Evolutionary conservation across 2,888 invertebrate species (phyloP).

Genomic region (Myopa tessellatipennis): DNA sequence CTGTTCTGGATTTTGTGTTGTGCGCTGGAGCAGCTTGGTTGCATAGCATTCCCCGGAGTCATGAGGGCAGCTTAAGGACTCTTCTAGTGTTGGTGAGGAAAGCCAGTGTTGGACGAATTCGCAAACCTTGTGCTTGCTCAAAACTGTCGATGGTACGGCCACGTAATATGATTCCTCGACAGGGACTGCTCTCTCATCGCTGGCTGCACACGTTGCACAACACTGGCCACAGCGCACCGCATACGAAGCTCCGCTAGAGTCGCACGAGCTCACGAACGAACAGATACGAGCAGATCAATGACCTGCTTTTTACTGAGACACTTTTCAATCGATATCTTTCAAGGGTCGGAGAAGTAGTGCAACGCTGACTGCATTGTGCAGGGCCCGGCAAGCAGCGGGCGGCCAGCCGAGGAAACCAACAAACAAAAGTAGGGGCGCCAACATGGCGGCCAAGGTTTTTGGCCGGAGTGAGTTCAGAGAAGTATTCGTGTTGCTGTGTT

Average conservation of each 20-base stretch:
- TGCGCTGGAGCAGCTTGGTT: neutral
- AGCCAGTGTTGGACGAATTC: constrained; percentile 18
- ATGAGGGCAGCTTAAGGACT: constrained; percentile 7
- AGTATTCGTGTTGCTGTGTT: neutral
- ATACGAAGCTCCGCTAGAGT: constrained; percentile 15
- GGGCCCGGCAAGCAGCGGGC: neutral
- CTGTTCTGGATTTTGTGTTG: constrained; percentile 2
- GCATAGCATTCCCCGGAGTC: constrained; percentile 15
- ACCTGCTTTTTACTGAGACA: constrained; percentile 68
- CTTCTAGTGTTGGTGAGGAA: constrained; percentile 5
- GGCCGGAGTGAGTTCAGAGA: constrained; percentile 25
- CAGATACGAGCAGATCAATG: constrained; percentile 64
- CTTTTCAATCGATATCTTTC: constrained; percentile 67
- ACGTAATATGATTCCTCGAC: neutral
- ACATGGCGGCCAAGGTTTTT: constrained; percentile 38
- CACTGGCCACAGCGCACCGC: neutral
- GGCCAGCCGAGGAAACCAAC: constrained; percentile 11
- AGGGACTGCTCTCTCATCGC: too few species aligned
- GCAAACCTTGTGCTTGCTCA: neutral
- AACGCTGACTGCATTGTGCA: constrained; percentile 27
- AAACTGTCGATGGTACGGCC: neutral
- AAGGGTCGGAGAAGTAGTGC: constrained; percentile 54
- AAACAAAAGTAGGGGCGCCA: constrained; percentile 32
- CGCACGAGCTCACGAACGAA: constrained; percentile 43
- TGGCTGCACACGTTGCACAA: neutral